A percentile compares a stretch with the other conserved stretches of the same genome.
These are phyloP conservation scores for Theodoxus fluviatilis DNA, from an alignment of 2,888 invertebrate genomes.

Conservation along the genomic window DNA sequence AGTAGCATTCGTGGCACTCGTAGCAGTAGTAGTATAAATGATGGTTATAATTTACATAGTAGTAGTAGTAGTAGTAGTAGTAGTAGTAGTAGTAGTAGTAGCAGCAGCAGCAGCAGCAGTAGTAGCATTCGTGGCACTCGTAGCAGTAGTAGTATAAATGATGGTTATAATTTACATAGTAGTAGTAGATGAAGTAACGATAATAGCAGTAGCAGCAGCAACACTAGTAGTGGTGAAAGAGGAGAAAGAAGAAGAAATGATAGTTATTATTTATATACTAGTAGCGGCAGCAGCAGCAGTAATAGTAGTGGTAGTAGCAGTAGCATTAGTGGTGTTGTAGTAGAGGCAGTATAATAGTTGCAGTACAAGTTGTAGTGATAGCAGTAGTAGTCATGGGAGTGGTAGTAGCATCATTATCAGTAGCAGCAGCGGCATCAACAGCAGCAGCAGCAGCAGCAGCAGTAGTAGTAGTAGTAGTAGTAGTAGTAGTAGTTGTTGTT, in stretches of 20 bases:
- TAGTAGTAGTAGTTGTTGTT: slow-evolving; percentile 12
- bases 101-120: slow-evolving; percentile 3
- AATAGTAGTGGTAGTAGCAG: slow-evolving; percentile 11
- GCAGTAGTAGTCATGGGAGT: too few relatives aligned
- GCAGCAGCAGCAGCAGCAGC: slow-evolving; percentile 1
- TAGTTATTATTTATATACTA: too few relatives aligned
- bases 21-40: slow-evolving; percentile 8
- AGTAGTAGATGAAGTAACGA: not conserved
- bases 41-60: not conserved
- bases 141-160: slow-evolving; percentile 9
- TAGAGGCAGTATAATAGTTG: too few relatives aligned
- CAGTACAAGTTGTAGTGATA: too few relatives aligned
- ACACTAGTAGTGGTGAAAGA: not conserved
- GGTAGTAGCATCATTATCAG: too few relatives aligned
- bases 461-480: slow-evolving; percentile 18
- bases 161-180: not conserved
- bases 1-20: slow-evolving; percentile 1
- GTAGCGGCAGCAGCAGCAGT: slow-evolving; percentile 1
- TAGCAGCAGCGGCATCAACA: too few relatives aligned
- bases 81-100: slow-evolving; percentile 19
- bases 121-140: slow-evolving; percentile 1
- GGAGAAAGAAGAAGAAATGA: not conserved
- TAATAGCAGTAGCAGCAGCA: slow-evolving; percentile 4
- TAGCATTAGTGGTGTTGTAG: not conserved
- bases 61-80: slow-evolving; percentile 19